Evolutionary conservation across 1,140 invertebrate genomes (phyloP).

Genomic region (Heliconius eleuchia): DNA sequence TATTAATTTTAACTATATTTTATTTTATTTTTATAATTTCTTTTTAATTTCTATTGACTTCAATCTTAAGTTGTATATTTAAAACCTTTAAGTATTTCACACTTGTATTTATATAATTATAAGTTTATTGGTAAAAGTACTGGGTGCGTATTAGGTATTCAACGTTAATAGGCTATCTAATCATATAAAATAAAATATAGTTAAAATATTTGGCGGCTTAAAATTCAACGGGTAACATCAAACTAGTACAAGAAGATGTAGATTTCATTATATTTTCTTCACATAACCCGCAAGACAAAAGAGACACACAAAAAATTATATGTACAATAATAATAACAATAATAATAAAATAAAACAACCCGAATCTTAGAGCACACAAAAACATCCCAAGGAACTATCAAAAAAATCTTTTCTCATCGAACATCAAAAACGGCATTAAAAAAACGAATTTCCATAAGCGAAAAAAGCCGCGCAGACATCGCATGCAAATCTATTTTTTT

Average conservation of each 20-base stretch:
- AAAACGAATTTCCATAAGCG: constrained; percentile 47
- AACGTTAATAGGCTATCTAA: no score
- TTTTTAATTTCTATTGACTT: background rate
- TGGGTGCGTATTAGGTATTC: no score
- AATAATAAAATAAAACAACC: constrained; percentile 3
- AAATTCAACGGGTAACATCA: no score
- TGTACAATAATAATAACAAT: background rate
- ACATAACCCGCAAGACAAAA: no score
- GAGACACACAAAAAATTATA: background rate
- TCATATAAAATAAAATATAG: no score
- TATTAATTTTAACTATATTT: background rate
- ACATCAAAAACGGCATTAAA: constrained; percentile 38
- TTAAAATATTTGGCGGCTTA: no score
- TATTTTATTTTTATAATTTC: background rate
- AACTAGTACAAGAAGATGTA: no score
- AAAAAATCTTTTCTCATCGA: constrained; percentile 48
- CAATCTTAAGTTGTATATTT: no score
- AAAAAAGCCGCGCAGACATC: constrained; percentile 48
- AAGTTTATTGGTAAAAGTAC: no score
- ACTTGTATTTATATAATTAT: no score
- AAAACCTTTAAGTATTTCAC: no score
- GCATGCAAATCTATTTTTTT: constrained; percentile 51
- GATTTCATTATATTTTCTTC: no score
- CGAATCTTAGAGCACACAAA: constrained; percentile 16
- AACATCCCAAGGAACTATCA: constrained; percentile 25